A percentile compares a stretch with the other conserved stretches of the same genome.
Conservation (phyloP, 2,888 invertebrate genomes). For the Pristionchus arcanus region DNA sequence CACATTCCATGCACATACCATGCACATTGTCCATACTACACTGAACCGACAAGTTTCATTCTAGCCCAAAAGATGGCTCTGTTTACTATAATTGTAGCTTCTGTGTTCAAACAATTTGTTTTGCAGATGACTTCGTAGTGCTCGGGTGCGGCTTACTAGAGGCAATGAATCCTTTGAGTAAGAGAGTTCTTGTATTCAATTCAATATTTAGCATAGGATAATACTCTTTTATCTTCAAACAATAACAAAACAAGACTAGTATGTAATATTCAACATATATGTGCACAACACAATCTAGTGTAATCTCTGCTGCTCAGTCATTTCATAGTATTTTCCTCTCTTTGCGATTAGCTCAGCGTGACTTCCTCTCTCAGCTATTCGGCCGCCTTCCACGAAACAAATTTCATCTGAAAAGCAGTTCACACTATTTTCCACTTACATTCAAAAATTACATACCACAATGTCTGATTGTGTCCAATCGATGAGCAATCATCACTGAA, state of each 20-base stretch:
- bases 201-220: too few species aligned
- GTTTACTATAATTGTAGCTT: too few species aligned
- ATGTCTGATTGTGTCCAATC: slow-evolving; percentile 34
- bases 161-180: too few species aligned
- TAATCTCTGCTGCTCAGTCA: background rate
- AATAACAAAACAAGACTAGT: background rate
- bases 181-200: too few species aligned
- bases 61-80: too few species aligned
- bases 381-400: slow-evolving; percentile 10
- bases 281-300: background rate
- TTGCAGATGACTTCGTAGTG: too few species aligned
- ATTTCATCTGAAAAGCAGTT: background rate
- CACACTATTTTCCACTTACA: background rate
- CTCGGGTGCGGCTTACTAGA: too few species aligned
- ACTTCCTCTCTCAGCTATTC: slow-evolving; percentile 21
- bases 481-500: slow-evolving; percentile 19
- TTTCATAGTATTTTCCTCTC: background rate
- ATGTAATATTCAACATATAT: background rate
- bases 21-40: too few species aligned
- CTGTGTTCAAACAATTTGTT: too few species aligned
- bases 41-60: too few species aligned
- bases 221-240: too few species aligned
- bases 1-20: too few species aligned
- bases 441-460: background rate
- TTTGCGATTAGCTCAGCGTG: background rate